Evolutionary conservation across 2,888 invertebrate genomes (phyloP).

Genomic region (Tuta absoluta): DNA sequence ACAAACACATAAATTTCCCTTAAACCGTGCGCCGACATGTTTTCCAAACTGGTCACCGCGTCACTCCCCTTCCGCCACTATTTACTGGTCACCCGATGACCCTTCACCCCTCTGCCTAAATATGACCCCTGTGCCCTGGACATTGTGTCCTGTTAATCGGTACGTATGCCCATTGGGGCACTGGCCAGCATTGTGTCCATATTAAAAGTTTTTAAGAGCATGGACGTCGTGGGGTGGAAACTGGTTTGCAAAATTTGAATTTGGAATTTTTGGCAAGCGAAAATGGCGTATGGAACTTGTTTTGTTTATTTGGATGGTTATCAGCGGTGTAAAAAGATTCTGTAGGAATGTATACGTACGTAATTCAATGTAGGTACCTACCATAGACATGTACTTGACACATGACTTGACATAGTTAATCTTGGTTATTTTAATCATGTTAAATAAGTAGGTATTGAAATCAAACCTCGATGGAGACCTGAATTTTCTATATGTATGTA

Average conservation of each 20-base stretch:
- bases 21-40: conserved; percentile 65
- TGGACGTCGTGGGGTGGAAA: conserved; percentile 53
- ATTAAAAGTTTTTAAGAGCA: conserved; percentile 75
- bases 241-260: conserved; percentile 51
- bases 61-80: conserved; percentile 73
- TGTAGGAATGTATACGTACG: no score
- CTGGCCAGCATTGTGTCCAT: conserved; percentile 71
- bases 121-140: conserved; percentile 74
- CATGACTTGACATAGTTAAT: no score
- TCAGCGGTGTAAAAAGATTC: background rate
- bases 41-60: conserved; percentile 63
- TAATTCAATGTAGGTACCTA: no score
- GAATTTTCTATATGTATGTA: no score
- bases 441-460: no score
- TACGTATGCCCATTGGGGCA: conserved; percentile 65
- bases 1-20: conserved; percentile 65
- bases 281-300: conserved; percentile 43
- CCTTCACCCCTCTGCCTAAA: conserved; percentile 78
- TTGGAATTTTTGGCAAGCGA: conserved; percentile 30
- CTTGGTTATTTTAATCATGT: no score
- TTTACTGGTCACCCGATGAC: conserved; percentile 75
- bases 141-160: conserved; percentile 79
- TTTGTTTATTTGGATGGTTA: conserved; percentile 27
- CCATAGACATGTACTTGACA: no score
- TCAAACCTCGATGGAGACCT: no score